Conservation (phyloP, 2,888 invertebrate genomes). For the Andrena praecox region DNA sequence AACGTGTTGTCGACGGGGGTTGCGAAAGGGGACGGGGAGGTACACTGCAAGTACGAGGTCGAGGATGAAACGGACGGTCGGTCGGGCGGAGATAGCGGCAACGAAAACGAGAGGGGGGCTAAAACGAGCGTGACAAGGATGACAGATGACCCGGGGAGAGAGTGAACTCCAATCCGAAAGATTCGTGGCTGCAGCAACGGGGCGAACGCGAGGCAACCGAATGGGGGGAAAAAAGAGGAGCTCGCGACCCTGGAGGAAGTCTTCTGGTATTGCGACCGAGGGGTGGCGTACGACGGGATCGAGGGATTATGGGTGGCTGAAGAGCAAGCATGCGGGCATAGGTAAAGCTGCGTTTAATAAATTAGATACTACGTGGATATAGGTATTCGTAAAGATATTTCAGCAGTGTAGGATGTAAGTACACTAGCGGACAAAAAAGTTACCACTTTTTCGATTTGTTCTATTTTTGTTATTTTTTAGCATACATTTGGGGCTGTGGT, state of each 20-base stretch:
- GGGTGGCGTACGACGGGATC: conserved; percentile 10
- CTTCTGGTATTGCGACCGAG: conserved; percentile 35
- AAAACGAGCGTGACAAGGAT: conserved; percentile 70
- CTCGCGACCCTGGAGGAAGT: conserved; percentile 11
- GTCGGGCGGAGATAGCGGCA: conserved; percentile 38
- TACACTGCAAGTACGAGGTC: conserved; percentile 72
- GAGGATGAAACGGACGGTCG: conserved; percentile 66
- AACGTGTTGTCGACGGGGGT: conserved; percentile 78
- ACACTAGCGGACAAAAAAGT: too few relatives aligned
- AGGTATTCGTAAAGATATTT: too few relatives aligned
- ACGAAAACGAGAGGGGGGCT: conserved; percentile 57
- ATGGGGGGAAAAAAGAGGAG: conserved; percentile 10
- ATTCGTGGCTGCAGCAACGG: conserved; percentile 42
- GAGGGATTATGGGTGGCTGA: conserved; percentile 10
- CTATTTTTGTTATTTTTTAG: too few relatives aligned
- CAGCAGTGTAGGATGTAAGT: too few relatives aligned
- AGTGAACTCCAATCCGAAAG: conserved; percentile 56
- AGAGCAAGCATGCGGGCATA: background rate
- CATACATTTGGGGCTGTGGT: too few relatives aligned
- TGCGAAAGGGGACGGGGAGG: conserved; percentile 56
- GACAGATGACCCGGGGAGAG: conserved; percentile 65
- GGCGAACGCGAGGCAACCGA: conserved; percentile 47
- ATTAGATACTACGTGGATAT: background rate
- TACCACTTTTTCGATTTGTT: too few relatives aligned
- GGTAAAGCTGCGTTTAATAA: conserved; percentile 2